Evolutionary conservation across 2,888 invertebrate species (phyloP), one percentile per base, ranked within the genome.

Genomic region (Caenorhabditis sp.): DNA sequence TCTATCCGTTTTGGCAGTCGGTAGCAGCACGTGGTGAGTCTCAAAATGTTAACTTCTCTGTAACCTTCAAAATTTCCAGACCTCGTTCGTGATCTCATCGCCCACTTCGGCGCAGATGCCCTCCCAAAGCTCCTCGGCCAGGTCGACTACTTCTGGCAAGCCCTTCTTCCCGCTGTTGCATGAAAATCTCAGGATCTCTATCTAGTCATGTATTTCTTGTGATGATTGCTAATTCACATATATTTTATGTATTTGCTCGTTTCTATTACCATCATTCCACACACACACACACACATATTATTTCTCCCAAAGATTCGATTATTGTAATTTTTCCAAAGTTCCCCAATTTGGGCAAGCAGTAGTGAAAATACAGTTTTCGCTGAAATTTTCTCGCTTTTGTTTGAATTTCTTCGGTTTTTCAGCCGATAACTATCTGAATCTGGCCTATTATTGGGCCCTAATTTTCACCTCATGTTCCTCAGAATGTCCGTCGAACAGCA

Each of bases 401-500:
- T 22, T 54, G 14, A 54, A 26, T 26, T 26, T 16, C 8, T 8
- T 14, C 54, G 54, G 54, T 54, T 26, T 1, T 54, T 16, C 10
- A 54, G 10, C 58, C 54, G 54, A 54, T 54, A 26, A 16, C 4
- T 54, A 54, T 28, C 38, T 38, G 2, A 5, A 38, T 12, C 2
- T 12, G 2, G 6, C 12, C 12, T 38, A 2, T 12, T 38, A n/a
- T n/a, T n/a, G n/a, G n/a, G n/a, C n/a, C 38, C 12, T 10, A 38
- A 10, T 38, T 38, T 10, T 38, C 38, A 38, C 38, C 38, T 38
- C 2, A 38, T 38, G 6, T 38, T 38, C 12, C 6, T 10, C 10
- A 38, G 38, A 38, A 79, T 79, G 83, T 75, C 79, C 51, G 86
- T 81, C 51, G 84, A 84, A 7, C 80, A 80, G 31, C 83, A 88